A percentile compares a stretch with the other conserved stretches of the same genome.
These are phyloP conservation scores for Phylloscopus whistleri DNA, from an alignment of 2,113 vertebrate species.

Conservation along the genomic window DNA sequence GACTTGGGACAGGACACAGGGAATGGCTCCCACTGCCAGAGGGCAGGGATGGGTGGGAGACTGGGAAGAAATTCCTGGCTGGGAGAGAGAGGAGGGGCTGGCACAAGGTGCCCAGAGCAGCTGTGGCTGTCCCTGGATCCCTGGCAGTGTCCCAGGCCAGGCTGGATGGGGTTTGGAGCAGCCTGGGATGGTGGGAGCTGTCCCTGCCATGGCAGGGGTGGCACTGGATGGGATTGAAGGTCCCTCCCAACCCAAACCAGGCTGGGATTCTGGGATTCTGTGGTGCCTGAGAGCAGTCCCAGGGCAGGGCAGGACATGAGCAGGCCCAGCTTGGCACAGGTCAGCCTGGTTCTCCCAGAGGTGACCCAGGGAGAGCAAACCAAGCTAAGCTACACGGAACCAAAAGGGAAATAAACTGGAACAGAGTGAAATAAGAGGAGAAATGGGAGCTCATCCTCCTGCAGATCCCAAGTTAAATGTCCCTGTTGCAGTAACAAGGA, in stretches of 20 bases:
- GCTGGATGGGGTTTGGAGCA: background rate
- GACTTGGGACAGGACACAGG: background rate
- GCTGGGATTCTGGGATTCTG: background rate
- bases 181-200: fast-evolving
- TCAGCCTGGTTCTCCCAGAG: background rate
- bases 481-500: background rate
- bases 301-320: fast-evolving
- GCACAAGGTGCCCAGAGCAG: background rate
- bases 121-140: background rate
- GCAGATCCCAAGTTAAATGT: background rate
- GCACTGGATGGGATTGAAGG: background rate
- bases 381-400: background rate
- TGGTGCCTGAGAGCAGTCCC: background rate
- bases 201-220: background rate
- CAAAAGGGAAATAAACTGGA: background rate
- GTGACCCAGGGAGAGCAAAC: background rate
- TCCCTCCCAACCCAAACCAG: background rate
- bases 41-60: background rate
- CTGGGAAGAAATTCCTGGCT: background rate
- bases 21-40: background rate
- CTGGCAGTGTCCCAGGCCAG: background rate
- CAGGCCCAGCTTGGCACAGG: background rate
- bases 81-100: background rate
- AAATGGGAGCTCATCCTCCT: background rate
- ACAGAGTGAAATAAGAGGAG: background rate